Evolutionary conservation across 2,797 vertebrate species (phyloP).

Genomic region (Telmatherina bonti): DNA sequence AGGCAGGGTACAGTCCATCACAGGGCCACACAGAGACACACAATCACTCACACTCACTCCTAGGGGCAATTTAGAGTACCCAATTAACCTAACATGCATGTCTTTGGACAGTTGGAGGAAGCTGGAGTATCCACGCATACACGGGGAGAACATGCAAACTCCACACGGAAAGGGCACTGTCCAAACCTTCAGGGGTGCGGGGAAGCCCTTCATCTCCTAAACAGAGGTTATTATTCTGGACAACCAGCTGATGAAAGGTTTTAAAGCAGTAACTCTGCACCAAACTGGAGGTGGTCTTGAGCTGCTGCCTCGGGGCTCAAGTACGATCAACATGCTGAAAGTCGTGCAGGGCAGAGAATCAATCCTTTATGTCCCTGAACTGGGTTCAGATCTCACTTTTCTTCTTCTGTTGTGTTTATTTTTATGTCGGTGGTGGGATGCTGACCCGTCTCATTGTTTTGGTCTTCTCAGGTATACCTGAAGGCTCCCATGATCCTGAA

Average conservation of each 20-base stretch:
- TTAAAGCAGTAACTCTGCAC: not conserved
- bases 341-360: conserved; percentile 16
- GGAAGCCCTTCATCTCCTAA: not conserved
- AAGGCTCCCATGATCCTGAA: conserved; percentile 99
- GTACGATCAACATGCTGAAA: not conserved
- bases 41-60: too few species aligned
- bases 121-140: too few species aligned
- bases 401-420: not conserved
- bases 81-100: too few species aligned
- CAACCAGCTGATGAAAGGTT: conserved; percentile 35
- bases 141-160: too few species aligned
- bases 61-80: too few species aligned
- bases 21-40: too few species aligned
- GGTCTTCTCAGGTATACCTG: conserved; percentile 89
- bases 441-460: not conserved
- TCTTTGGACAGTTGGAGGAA: too few species aligned
- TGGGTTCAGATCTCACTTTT: not conserved
- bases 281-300: conserved; percentile 3
- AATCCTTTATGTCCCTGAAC: conserved; percentile 4
- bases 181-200: too few species aligned
- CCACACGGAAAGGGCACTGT: too few species aligned
- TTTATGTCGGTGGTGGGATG: too few species aligned
- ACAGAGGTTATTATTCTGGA: conserved; percentile 38
- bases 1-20: too few species aligned
- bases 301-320: not conserved